Evolutionary conservation across 1,140 invertebrate species (phyloP), one percentile per base, ranked within the genome.

Genomic region (Artemia franciscana): DNA sequence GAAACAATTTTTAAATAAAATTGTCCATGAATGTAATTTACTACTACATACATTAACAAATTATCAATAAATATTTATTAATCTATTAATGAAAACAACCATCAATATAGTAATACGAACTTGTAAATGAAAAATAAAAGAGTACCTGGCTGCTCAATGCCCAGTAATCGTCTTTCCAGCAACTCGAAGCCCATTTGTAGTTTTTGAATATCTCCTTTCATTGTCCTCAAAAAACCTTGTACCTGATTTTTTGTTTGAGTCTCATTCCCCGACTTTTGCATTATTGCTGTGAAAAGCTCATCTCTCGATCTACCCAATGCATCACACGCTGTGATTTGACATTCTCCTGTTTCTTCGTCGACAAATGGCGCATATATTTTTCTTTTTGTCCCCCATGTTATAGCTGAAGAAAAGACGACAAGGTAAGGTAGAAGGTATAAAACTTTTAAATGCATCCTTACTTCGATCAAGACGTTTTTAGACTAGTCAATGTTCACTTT

Each of bases 291-390:
- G 24, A 57, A 62, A 21, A 64, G 30, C 56, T 64, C 63, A 26
- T 64, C 63, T 21, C 60, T 25, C 2, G 60, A 59, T 26, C 63
- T 39, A 12, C 60, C 60, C 5, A 62, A 39, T 15, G 60, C 60
- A 27, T 61, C 63, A 25, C 63, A 64, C n/a, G 63, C 30, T 27
- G 26, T 57, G 5, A 64, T 24, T 18, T 24, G 39, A 28, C 63
- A 64, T 23, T 61, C 57, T 12, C 63, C 63, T 2, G 63, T 64
- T 21, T 57, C 60, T 39, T 64, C 63, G 57, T 64, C 63, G 39
- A 64, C 63, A 24, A 64, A 64, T 7, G 60, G 60, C 4, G 63
- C 39, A 18, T 51, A 51, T 12, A 51, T 51, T 15, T 2, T 51
- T 18, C 39, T 51, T 18, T 51, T 12, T 18, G 39, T n/a, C n/a